A percentile compares a stretch with the other conserved stretches of the same genome.
phyloP scores from a whole-genome alignment of 2,797 vertebrate genomes.

The Manis crassicaudata region DNA sequence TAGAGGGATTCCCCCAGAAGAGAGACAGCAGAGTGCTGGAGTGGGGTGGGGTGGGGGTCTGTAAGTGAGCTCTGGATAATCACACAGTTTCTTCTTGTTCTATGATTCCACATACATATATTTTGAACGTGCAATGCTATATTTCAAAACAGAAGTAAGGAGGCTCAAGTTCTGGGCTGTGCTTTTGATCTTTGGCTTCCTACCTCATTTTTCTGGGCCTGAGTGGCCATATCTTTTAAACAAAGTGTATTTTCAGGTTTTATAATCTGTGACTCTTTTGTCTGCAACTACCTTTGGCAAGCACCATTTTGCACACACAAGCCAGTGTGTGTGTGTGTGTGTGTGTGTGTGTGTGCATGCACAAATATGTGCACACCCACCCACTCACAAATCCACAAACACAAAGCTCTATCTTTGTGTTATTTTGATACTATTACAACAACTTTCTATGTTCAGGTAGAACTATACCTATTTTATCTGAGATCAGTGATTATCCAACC shows the following conservation, averaged over 20 bases:
- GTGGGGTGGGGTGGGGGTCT: not conserved
- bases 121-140: not conserved
- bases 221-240: not conserved
- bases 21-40: not conserved
- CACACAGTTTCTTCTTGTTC: not conserved
- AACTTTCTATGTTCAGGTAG: not conserved
- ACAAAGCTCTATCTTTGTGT: not conserved
- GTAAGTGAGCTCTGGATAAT: not conserved
- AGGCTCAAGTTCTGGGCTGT: not conserved
- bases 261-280: not conserved
- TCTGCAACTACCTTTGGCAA: not conserved
- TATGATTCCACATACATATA: not conserved
- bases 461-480: not conserved
- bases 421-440: not conserved
- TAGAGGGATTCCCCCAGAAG: not conserved
- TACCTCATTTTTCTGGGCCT: not conserved
- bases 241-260: not conserved
- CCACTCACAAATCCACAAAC: not conserved
- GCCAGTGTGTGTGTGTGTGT: not conserved
- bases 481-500: not conserved
- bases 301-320: not conserved
- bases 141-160: not conserved
- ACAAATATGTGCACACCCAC: rapidly evolving
- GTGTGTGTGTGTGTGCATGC: not conserved
- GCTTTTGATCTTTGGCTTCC: not conserved